Evolutionary conservation across 2,888 invertebrate genomes (phyloP), one percentile per base, ranked within the genome.

Genomic region (Drosophila flavopinicola): DNA sequence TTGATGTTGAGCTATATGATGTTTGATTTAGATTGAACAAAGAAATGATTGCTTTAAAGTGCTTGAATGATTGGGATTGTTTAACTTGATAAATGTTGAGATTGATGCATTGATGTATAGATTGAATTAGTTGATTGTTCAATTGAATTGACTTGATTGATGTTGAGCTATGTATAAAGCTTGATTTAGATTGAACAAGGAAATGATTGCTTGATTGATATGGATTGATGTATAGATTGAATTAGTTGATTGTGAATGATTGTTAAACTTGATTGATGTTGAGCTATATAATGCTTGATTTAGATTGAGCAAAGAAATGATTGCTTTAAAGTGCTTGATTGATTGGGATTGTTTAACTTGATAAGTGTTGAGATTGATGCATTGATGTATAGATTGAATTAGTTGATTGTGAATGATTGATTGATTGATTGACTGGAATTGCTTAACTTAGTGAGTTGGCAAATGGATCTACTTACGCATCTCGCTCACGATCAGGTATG

Each of bases 401-500:
- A n/a, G n/a, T 35, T 11, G 25, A 17, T 37, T 20, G n/a, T 10
- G 5, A 30, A 23, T 23, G 13, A 3, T n/a, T 6, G 11, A 13
- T 20, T 5, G 15, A 25, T 9, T 11, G 3, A 29, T 9, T 17
- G 32, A n/a, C 15, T 11, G 13, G 3, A 9, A 38, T 6, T 9
- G 20, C 7, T 9, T 4, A 7, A 20, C 29, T 15, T 10, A 11
- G 2, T 1, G 7, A n/a, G 15, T 10, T 1, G 6, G 13, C n/a
- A 20, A 20, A 7, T 25, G 13, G 23, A 17, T 51, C 17, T 42
- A 88, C 90, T 89, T 88, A 90, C 90, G 88, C 78, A 67, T 91
- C 90, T 54, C 91, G 77, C 27, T 90, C 90, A 9, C 90, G 88
- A 64, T 91, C 90, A 15, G 90, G 88, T 63, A 90, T 88, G 35